phyloP scores from a whole-genome alignment of 2,888 invertebrate species.

The Mimumesa dahlbomi region DNA sequence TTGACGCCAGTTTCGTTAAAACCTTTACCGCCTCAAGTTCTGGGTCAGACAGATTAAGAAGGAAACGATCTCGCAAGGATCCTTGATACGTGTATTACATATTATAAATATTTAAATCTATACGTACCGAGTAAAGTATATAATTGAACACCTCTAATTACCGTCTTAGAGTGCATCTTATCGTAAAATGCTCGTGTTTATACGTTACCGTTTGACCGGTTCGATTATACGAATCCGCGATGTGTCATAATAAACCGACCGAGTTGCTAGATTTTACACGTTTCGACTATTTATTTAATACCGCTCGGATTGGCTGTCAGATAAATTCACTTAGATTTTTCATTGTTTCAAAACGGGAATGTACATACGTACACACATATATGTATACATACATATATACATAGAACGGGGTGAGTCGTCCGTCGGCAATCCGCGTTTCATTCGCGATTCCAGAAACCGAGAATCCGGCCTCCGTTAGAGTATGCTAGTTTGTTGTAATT shows the following conservation, averaged over 20 bases:
- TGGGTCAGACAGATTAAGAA: constrained; percentile 18
- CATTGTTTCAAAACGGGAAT: too few species aligned
- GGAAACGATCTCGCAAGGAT: too few species aligned
- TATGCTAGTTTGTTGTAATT: constrained; percentile 46
- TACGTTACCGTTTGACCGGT: neutral
- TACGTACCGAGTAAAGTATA: too few species aligned
- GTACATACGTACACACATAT: too few species aligned
- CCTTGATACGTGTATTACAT: too few species aligned
- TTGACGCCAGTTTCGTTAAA: constrained; percentile 6
- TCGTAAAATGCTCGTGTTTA: neutral
- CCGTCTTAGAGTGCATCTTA: neutral
- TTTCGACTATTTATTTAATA: neutral
- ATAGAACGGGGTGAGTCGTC: too few species aligned
- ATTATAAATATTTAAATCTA: too few species aligned
- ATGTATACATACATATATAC: too few species aligned
- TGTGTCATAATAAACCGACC: constrained; percentile 26
- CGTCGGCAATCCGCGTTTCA: too few species aligned
- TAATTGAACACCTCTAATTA: constrained; percentile 16
- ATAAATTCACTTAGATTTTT: too few species aligned
- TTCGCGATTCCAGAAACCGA: constrained; percentile 13
- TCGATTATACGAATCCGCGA: constrained; percentile 19
- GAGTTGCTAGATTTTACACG: neutral
- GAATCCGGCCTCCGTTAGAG: neutral
- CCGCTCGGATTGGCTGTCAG: neutral
- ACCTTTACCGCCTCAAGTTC: constrained; percentile 19